Percentiles rank a stretch among this genome's conserved stretches.
These are phyloP conservation scores for Drosophila quinaria DNA, from an alignment of 2,888 invertebrate species.

Conservation along the genomic window DNA sequence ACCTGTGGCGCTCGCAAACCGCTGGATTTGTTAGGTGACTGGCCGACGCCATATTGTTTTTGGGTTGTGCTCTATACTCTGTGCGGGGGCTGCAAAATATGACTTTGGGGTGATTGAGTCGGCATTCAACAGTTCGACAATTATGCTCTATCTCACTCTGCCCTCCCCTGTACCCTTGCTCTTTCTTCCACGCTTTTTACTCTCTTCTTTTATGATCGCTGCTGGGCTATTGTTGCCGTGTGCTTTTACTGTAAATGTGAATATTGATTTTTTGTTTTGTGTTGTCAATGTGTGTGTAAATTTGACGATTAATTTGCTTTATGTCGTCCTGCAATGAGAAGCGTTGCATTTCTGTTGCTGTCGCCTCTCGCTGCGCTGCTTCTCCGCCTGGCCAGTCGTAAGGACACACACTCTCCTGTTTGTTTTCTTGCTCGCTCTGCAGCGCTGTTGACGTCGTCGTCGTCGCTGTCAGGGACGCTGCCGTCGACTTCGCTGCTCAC, in stretches of 20 bases:
- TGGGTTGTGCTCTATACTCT: constrained; percentile 58
- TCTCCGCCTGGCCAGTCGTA: constrained; percentile 1
- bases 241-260: constrained; percentile 68
- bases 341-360: constrained; percentile 54
- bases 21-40: constrained; percentile 61
- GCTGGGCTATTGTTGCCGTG: constrained; percentile 24
- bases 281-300: constrained; percentile 6
- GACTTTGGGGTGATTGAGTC: constrained; percentile 51
- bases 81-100: constrained; percentile 56
- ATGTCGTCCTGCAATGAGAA: constrained; percentile 39
- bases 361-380: constrained; percentile 8
- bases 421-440: constrained; percentile 34
- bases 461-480: constrained; percentile 16
- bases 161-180: background rate
- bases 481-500: constrained; percentile 22
- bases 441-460: constrained; percentile 18
- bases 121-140: constrained; percentile 83
- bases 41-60: constrained; percentile 77
- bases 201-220: constrained; percentile 23
- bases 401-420: constrained; percentile 21
- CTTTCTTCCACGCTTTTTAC: background rate
- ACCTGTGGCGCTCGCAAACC: constrained; percentile 67
- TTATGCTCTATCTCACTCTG: constrained; percentile 41
- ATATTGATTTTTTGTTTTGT: constrained; percentile 67
- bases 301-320: constrained; percentile 39